Percentiles rank a stretch among this genome's conserved stretches.
Conservation (phyloP, 2,888 invertebrate genomes). For the Hedychridium roseum region DNA sequence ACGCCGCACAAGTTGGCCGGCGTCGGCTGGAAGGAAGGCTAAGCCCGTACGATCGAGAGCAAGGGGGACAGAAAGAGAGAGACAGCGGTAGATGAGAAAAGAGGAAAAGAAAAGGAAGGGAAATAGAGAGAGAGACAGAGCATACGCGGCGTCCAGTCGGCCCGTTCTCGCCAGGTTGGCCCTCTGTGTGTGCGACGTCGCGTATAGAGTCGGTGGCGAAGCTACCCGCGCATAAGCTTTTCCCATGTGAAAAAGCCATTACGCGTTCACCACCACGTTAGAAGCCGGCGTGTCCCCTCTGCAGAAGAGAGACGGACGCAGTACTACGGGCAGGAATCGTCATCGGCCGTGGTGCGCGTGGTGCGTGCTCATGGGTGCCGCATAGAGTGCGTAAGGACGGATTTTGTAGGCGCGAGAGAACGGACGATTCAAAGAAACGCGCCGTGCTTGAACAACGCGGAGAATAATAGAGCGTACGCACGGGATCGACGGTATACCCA, state of each 20-base stretch:
- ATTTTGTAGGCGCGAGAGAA: background rate
- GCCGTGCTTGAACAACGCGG: background rate
- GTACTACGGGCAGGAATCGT: no score
- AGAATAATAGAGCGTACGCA: background rate
- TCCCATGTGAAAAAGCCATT: slow-evolving; percentile 44
- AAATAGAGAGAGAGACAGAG: slow-evolving; percentile 3
- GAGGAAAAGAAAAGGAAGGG: slow-evolving; percentile 2
- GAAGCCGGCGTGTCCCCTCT: no score
- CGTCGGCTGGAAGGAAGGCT: slow-evolving; percentile 51
- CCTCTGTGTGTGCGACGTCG: slow-evolving; percentile 41
- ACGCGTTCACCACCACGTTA: no score
- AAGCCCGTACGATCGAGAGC: slow-evolving; percentile 5
- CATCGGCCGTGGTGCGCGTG: no score
- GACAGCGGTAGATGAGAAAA: slow-evolving; percentile 14
- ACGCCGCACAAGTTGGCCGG: slow-evolving; percentile 55
- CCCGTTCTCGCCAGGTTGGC: slow-evolving; percentile 41
- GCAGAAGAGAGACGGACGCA: no score
- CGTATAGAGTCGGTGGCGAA: slow-evolving; percentile 31
- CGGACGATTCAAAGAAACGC: background rate
- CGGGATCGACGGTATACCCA: background rate
- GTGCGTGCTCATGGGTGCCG: no score
- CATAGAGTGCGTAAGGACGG: slow-evolving; percentile 3
- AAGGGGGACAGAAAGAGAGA: slow-evolving; percentile 19
- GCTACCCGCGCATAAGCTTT: slow-evolving; percentile 36
- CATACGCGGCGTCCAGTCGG: slow-evolving; percentile 36